Evolutionary conservation across 2,888 invertebrate species (phyloP), one percentile per base, ranked within the genome.

Genomic region (Tridacna crocea): DNA sequence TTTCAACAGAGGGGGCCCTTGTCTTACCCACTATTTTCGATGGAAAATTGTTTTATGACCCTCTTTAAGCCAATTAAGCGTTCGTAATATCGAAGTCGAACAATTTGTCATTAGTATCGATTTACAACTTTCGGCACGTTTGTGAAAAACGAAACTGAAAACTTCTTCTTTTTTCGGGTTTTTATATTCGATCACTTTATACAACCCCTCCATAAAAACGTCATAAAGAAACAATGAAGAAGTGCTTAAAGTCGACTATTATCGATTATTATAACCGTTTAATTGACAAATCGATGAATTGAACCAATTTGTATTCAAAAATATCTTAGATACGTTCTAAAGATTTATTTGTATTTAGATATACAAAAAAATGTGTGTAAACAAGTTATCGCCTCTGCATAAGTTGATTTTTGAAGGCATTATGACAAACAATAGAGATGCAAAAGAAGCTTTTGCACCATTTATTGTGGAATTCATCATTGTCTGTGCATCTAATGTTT

Each of bases 51-150:
- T 72, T 85, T 85, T 85, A 85, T 46, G 73, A 77, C 68, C 51
- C 79, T 58, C n/a, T 74, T 46, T 60, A 70, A 77, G 75, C 76
- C 75, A 78, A 76, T 78, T 78, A 75, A 72, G 68, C 72, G 73
- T 73, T 55, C 65, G 77, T 80, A 78, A 85, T 85, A 78, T 70
- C 19, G 36, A 36, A 48, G 61, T 61, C 46, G 61, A 58, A 72
- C 75, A 72, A 82, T 86, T 79, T 83, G 79, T 79, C 75, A 84
- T 84, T 83, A 79, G 79, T 75, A 76, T 80, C 85, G 75, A 81
- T 86, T 86, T 83, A 79, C 83, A 77, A 63, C 72, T 74, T 63
- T 73, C 47, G 79, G 58, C 77, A 46, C 79, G 77, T 84, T 75
- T 58, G 70, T 79, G 80, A 78, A 84, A 82, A 68, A 11, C 27